A percentile compares a stretch with the other conserved stretches of the same genome.
Evolutionary conservation across 1,140 invertebrate genomes (phyloP).

Genomic region (Leptinotarsa texana): DNA sequence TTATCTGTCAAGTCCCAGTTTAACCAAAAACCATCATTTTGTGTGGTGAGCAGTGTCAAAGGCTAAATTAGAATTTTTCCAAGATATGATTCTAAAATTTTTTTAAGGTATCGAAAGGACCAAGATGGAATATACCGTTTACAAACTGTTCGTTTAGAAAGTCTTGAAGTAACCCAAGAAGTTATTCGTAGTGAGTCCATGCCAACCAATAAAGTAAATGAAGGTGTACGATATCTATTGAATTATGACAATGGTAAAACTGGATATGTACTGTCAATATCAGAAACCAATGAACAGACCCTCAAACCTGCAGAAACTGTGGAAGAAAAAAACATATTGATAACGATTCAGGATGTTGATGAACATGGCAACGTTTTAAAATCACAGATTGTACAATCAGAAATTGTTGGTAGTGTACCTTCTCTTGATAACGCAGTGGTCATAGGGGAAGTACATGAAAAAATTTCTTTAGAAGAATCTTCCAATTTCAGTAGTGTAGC

Average conservation of each 20-base stretch:
- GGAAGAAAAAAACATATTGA: conserved; percentile 35
- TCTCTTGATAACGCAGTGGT: conserved; percentile 2
- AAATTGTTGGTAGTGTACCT: conserved; percentile 33
- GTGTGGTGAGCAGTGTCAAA: too few relatives aligned
- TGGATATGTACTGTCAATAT: conserved; percentile 53
- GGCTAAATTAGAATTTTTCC: too few relatives aligned
- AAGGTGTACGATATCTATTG: conserved; percentile 27
- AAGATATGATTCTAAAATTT: not conserved
- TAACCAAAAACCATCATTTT: too few relatives aligned
- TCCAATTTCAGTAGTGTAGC: not conserved
- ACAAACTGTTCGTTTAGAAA: conserved; percentile 77
- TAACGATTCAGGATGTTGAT: conserved; percentile 61
- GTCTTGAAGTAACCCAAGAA: conserved; percentile 72
- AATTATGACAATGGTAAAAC: conserved; percentile 47
- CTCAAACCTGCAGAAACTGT: conserved; percentile 10
- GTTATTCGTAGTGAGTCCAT: conserved; percentile 56
- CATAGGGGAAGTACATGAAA: not conserved
- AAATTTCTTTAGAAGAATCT: not conserved
- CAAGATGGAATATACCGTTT: conserved; percentile 71
- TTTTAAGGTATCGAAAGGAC: conserved; percentile 66
- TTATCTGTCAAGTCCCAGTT: too few relatives aligned
- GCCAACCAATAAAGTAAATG: conserved; percentile 20
- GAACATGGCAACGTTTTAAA: conserved; percentile 59
- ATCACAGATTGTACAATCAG: conserved; percentile 55
- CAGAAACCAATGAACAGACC: conserved; percentile 39